Base-by-base conservation (phyloP, 2,888 invertebrate genomes). In the Heliothis peltigera region DNA sequence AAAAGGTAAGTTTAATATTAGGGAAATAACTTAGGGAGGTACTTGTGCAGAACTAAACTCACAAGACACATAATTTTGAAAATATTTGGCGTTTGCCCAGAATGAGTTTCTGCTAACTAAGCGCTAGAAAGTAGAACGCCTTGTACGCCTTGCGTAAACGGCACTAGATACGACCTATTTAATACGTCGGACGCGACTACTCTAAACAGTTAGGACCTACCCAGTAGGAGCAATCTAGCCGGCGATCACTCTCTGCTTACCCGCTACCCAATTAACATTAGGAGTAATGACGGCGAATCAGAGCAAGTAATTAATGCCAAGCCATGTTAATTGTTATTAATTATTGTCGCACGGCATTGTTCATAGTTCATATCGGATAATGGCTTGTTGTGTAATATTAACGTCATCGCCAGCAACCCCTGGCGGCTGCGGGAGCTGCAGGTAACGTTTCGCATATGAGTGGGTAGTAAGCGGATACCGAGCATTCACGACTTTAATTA, bases 41-140 rank as follows among this genome's bases (percentile, higher is more conserved):
- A 28, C 28, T 10, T 28, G 28, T 28, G 21, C 43, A 43, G 58
- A 54, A 44, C 39, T 18, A 58, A n/a, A 17, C 12, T n/a, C n/a
- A 25, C 61, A 58, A 42, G 48, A 66, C 76, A 56, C 51, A 62
- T 43, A 54, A 17, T 60, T 21, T 60, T 44, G 46, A 19, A 49
- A 63, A 48, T 61, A 69, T 65, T 78, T 75, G 75, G 78, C 78
- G 57, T 61, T n/a, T 59, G 64, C 65, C 81, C 78, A 80, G 67
- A 67, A 74, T 61, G 64, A 54, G 47, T 74, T 80, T 76, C 39
- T 62, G 67, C 81, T 53, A 43, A 62, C 21, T 52, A 67, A 68
- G 71, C 79, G 53, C 60, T 58, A 61, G 48, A 49, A 39, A 8
- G 52, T 58, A 61, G 48, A 49, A 39, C 10, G 52, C 48, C 53